Evolutionary conservation across 2,888 invertebrate species (phyloP), one percentile per base, ranked within the genome.

Genomic region (Pyrgus malvae): DNA sequence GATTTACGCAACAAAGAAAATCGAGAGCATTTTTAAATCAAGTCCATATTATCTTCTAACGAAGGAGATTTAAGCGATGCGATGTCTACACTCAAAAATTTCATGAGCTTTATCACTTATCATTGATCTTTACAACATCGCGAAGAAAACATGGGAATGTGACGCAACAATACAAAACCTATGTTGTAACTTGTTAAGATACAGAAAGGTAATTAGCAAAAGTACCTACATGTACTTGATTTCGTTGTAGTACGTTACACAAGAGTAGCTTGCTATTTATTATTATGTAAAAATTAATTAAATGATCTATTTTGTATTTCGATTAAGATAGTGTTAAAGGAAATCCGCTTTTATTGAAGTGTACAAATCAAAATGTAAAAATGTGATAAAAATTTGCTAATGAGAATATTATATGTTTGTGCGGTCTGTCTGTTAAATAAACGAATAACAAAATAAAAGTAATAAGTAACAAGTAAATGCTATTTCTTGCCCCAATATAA

Each of bases 261-360:
- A 51, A 42, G 11, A 42, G 9, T 23, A 42, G 12, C 12, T 27
- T 16, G 42, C 35, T 53, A 53, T 38, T 44, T 45, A 29, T 16
- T 27, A 29, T 45, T 53, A 45, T 51, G 37, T 51, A 51, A 44
- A 44, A 51, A 37, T 29, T 45, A 45, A 53, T 53, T 53, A 53
- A 45, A 38, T 31, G 21, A 38, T 45, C 51, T 38, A 38, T 53
- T 45, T n/a, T 53, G 19, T n/a, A 9, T 45, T 45, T 21, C 29
- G 27, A 27, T 33, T 14, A 37, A 14, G 2, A 6, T 16, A 16
- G 23, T 48, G 25, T 42, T 17, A 31, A 31, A 38, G 38, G 44
- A 51, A 51, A 44, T 35, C 27, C 42, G 50, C 2, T 42, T 11
- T 37, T 17, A 35, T 35, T 9, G 6, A 16, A 16, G n/a, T n/a